Conservation (phyloP, 2,113 vertebrate species). For the crab-eating macaque (Macaca fascicularis) region T2T-MFA8v1.1 NC_088375.1:75248501-75249000, state of each 20-base stretch:
- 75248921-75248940: constrained; percentile 94
- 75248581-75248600: neutral
- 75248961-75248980: constrained; percentile 96
- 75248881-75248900: constrained; percentile 92
- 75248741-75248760: neutral
- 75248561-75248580: neutral
- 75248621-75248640: neutral
- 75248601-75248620: neutral
- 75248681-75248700: neutral
- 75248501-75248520: neutral
- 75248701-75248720: neutral
- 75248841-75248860: constrained; percentile 47
- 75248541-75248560: neutral
- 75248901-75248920: constrained; percentile 95
- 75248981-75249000: constrained; percentile 96
- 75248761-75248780: neutral
- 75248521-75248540: too few relatives aligned
- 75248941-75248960: constrained; percentile 94
- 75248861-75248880: constrained; percentile 83
- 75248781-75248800: constrained; percentile 40
- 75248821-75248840: constrained; percentile 70
- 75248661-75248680: neutral
- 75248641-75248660: accelerated
- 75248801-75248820: constrained; percentile 60
- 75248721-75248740: too few relatives aligned